A percentile compares a stretch with the other conserved stretches of the same genome.
phyloP scores from a whole-genome alignment of 2,113 vertebrate genomes.

The Acrocephalus arundinaceus region DNA sequence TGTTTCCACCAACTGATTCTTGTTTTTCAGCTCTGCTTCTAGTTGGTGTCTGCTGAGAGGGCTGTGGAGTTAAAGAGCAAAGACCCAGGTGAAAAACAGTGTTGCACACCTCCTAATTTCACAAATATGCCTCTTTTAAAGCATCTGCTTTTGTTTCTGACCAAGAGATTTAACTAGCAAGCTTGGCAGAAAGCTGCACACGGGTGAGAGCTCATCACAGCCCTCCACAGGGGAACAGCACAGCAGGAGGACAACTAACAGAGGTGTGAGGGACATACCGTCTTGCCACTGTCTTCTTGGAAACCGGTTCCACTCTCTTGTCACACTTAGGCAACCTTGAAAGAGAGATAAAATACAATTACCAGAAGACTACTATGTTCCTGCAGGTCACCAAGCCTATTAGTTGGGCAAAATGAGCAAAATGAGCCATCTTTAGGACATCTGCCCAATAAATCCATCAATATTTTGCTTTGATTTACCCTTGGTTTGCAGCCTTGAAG shows the following conservation, averaged over 20 bases:
- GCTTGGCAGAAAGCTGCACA: not conserved
- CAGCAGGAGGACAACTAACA: not conserved
- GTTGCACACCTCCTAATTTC: not conserved
- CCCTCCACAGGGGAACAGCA: not conserved
- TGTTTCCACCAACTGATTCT: slow-evolving; percentile 71
- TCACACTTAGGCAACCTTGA: slow-evolving; percentile 52
- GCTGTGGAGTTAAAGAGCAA: slow-evolving; percentile 24
- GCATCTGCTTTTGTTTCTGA: not conserved
- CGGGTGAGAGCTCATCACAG: not conserved
- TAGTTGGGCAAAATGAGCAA: not conserved
- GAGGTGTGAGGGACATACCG: slow-evolving; percentile 17
- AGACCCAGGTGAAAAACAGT: not conserved
- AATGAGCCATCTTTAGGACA: not conserved
- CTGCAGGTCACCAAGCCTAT: not conserved
- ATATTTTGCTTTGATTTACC: slow-evolving; percentile 23
- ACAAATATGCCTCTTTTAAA: not conserved
- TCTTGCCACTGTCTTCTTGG: slow-evolving; percentile 23
- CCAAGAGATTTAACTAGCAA: not conserved
- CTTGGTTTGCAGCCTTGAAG: slow-evolving; percentile 49
- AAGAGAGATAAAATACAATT: not conserved
- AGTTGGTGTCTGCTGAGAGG: slow-evolving; percentile 53
- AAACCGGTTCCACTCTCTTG: slow-evolving; percentile 16
- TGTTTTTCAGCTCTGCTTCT: slow-evolving; percentile 71
- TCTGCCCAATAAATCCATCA: not conserved
- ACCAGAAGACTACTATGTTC: not conserved